A percentile compares a stretch with the other conserved stretches of the same genome.
These are phyloP conservation scores for Nesogale talazaci DNA, from an alignment of 2,113 vertebrate species.

Conservation along the genomic window DNA sequence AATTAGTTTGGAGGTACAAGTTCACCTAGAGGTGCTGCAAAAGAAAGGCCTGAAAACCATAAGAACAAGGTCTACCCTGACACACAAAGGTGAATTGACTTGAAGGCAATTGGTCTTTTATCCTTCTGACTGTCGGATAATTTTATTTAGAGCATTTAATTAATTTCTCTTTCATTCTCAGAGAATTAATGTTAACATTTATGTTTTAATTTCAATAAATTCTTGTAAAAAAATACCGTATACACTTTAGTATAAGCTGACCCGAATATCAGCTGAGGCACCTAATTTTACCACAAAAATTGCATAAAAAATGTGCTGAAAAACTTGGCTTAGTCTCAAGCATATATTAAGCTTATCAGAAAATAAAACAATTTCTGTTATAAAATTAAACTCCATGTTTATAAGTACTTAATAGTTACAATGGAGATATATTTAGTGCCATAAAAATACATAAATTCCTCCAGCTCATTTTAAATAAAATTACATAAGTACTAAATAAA, in stretches of 20 bases:
- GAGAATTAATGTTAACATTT: not conserved
- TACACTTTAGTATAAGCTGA: no score
- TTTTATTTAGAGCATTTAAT: not conserved
- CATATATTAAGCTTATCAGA: not conserved
- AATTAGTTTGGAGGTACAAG: not conserved
- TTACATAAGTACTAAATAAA: conserved; percentile 32
- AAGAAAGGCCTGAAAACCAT: not conserved
- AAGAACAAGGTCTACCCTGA: not conserved
- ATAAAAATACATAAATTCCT: conserved; percentile 56
- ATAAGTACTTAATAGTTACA: conserved; percentile 32
- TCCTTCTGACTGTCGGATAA: not conserved
- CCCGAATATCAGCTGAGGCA: not conserved
- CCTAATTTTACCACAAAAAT: no score
- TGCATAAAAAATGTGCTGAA: no score
- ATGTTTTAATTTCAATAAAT: conserved; percentile 30
- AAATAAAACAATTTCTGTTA: conserved; percentile 38
- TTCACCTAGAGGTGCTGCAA: not conserved
- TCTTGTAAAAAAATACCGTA: not conserved
- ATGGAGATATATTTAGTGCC: conserved; percentile 23
- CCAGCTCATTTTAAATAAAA: conserved; percentile 42
- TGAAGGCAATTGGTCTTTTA: not conserved
- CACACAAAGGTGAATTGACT: not conserved
- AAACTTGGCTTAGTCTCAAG: no score
- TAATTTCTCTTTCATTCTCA: not conserved
- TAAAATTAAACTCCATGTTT: conserved; percentile 39